Conservation (phyloP, 2,888 invertebrate genomes). For the Plemyria rubiginata region DNA sequence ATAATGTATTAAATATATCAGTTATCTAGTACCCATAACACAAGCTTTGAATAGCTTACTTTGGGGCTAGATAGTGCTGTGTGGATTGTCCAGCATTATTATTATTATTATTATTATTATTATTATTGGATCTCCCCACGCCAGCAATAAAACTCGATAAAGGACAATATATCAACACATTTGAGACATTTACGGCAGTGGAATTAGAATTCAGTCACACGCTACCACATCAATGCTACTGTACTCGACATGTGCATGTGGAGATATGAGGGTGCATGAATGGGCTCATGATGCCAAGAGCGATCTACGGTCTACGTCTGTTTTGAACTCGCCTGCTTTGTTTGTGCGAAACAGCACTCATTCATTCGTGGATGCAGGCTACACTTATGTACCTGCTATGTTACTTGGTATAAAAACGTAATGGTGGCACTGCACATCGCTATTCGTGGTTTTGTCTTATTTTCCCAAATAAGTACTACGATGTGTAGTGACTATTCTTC, state of each 20-base stretch:
- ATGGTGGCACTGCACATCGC: too few species aligned
- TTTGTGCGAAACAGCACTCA: conserved; percentile 42
- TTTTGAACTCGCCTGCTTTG: conserved; percentile 32
- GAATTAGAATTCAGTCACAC: conserved; percentile 22
- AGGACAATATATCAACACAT: conserved; percentile 35
- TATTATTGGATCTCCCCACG: conserved; percentile 63
- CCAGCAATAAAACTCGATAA: conserved; percentile 42
- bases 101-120: too few species aligned
- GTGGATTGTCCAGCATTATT: too few species aligned
- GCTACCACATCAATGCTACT: conserved; percentile 27
- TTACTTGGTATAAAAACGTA: conserved; percentile 14
- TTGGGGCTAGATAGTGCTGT: too few species aligned
- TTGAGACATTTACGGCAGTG: conserved; percentile 27
- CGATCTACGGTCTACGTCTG: conserved; percentile 28
- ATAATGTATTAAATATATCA: too few species aligned
- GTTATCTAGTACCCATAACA: too few species aligned
- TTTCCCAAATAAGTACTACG: too few species aligned
- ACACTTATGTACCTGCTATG: conserved; percentile 10
- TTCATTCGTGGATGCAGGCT: conserved; percentile 35
- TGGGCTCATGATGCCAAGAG: conserved; percentile 38
- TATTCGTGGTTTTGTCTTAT: too few species aligned
- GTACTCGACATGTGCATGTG: conserved; percentile 8
- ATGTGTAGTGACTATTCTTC: too few species aligned
- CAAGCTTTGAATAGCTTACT: too few species aligned
- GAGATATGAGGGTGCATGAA: conserved; percentile 42